Evolutionary conservation across 92 coral and sea anemone species (phyloP).

Genomic region (Porites divaricata): DNA sequence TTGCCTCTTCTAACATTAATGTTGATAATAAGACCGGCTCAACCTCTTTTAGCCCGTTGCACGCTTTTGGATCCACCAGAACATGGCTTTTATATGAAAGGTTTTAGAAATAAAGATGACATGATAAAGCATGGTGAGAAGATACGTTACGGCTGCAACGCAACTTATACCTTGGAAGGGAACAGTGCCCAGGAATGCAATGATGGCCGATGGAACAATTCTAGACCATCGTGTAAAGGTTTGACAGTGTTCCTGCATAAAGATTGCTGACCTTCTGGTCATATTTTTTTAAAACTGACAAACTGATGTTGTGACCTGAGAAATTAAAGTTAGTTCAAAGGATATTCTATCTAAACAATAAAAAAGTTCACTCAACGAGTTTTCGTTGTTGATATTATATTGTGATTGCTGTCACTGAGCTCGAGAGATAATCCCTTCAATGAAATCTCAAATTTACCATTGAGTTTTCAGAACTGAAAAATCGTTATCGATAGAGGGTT

Average conservation of each 20-base stretch:
- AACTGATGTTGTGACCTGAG: no score
- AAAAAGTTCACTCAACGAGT: no score
- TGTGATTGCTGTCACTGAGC: no score
- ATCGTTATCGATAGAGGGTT: no score
- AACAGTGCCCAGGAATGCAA: constrained; percentile 5
- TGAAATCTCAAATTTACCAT: no score
- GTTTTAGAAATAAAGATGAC: neutral
- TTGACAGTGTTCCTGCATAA: neutral
- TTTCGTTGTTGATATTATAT: no score
- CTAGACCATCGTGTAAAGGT: constrained; percentile 26
- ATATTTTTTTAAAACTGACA: neutral
- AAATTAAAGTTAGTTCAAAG: no score
- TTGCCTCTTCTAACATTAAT: no score
- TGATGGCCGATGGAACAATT: constrained; percentile 26
- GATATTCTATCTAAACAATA: no score
- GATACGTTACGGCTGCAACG: constrained; percentile 2
- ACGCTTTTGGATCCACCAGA: neutral
- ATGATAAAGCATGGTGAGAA: constrained; percentile 26
- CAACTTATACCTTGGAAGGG: constrained; percentile 10
- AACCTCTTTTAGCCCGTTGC: constrained; percentile 12
- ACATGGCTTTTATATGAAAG: neutral
- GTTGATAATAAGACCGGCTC: neutral
- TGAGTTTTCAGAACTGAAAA: no score
- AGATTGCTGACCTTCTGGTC: no score
- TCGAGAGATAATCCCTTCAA: no score